Conservation (phyloP, 2,888 invertebrate genomes). For the Tipula helvola region DNA sequence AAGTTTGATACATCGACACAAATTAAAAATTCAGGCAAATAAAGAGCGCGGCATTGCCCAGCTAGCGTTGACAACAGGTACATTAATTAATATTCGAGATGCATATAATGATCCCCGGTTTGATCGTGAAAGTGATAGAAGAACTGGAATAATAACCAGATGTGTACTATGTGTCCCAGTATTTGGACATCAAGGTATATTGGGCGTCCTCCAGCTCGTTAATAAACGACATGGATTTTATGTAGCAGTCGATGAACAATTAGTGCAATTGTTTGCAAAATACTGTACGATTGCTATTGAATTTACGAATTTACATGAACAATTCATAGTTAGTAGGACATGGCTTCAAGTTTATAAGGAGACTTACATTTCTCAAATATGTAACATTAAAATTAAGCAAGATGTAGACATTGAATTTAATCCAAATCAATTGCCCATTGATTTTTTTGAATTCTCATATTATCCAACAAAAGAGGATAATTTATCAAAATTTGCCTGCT, state of each 20-base stretch:
- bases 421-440: background rate
- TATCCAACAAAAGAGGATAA: background rate
- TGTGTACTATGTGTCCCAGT: slow-evolving; percentile 44
- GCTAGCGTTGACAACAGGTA: background rate
- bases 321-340: background rate
- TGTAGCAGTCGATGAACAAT: slow-evolving; percentile 39
- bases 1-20: background rate
- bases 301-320: slow-evolving; percentile 35
- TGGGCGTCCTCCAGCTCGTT: slow-evolving; percentile 45
- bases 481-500: background rate
- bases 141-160: slow-evolving; percentile 42
- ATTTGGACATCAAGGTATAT: slow-evolving; percentile 37
- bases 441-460: background rate
- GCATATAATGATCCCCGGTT: slow-evolving; percentile 44
- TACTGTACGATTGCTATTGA: slow-evolving; percentile 46
- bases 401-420: background rate
- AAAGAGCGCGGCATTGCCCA: background rate
- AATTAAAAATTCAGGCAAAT: background rate
- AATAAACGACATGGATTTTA: slow-evolving; percentile 43
- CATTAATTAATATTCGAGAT: slow-evolving; percentile 31
- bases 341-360: background rate
- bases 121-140: slow-evolving; percentile 40
- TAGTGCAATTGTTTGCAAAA: slow-evolving; percentile 43
- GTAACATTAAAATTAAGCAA: background rate
- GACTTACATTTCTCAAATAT: background rate